Base-by-base conservation (phyloP, 1,140 invertebrate species). In the Oedothorax gibbosus region DNA sequence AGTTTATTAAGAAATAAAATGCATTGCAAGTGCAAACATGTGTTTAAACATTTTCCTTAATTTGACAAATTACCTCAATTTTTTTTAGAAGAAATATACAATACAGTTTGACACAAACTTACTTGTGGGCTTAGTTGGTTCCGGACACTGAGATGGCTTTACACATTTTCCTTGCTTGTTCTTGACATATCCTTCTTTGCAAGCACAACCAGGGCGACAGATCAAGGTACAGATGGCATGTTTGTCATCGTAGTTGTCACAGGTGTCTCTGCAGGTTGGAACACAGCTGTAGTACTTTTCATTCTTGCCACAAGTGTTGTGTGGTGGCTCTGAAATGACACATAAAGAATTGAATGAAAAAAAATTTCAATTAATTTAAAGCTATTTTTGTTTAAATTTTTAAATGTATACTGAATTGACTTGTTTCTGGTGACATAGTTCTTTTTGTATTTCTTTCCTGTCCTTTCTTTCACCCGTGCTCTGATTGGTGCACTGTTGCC, bases 181-280 rank as follows among this genome's bases (percentile, higher is more conserved):
- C 14, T 65, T 57, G 49, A 78, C 54, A 7, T 79, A n/a, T 8
- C 84, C 84, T 60, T 77, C 18, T 21, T 79, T 85, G 57, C 84
- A 85, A 21, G 79, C 78, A 57, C 84, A 85, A 14, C 84, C 84
- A 5, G 56, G 18, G 15, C 21, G 10, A 35, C 84, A 85, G 5
- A 18, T 6, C 0, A 54, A 9, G 7, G 20, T 68, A 18, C 80
- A 83, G 49, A 20, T 49, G 4, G 10, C 14, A 1, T 21, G 5
- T 9, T 6, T n/a, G 5, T 5, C 50, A 8, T 18, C 15, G 2
- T 53, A 53, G 15, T 8, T 35, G 10, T 4, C 18, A 10, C 79
- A 81, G 7, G 79, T 72, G 53, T 15, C 49, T 18, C 14, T 62
- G 35, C 83, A 85, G 51, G 57, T 21, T n/a, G 75, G 75, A 8